These are phyloP conservation scores for Drosophila limbata DNA, from an alignment of 2,888 invertebrate genomes.

Conservation along the genomic window DNA sequence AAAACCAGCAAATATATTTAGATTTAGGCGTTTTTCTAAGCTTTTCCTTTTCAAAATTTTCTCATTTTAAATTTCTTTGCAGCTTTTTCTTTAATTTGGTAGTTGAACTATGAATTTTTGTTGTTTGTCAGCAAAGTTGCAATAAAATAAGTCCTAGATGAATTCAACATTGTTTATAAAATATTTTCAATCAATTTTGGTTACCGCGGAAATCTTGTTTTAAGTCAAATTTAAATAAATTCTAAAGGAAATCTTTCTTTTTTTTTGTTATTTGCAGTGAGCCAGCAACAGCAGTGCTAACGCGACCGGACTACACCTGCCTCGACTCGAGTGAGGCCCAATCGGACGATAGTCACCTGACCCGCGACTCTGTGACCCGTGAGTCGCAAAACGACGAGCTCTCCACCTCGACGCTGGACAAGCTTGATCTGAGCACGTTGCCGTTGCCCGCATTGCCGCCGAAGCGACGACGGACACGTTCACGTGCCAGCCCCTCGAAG, in stretches of 20 bases:
- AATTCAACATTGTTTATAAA: too few relatives aligned
- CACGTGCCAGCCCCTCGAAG: conserved; percentile 79
- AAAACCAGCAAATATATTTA: too few relatives aligned
- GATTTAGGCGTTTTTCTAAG: too few relatives aligned
- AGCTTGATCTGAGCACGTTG: conserved; percentile 84
- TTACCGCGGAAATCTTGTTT: too few relatives aligned
- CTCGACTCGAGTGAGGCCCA: conserved; percentile 84
- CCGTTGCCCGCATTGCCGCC: conserved; percentile 84
- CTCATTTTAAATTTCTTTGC: too few relatives aligned
- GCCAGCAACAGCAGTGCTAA: conserved; percentile 33
- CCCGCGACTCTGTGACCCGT: conserved; percentile 81
- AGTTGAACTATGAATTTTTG: too few relatives aligned
- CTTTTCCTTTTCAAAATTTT: too few relatives aligned
- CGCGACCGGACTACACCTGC: conserved; percentile 79
- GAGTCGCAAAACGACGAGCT: conserved; percentile 84
- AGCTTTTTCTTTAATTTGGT: too few relatives aligned
- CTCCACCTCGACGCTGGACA: conserved; percentile 82
- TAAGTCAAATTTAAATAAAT: too few relatives aligned
- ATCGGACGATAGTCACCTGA: conserved; percentile 84
- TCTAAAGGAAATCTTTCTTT: background rate
- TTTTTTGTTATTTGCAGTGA: conserved; percentile 24
- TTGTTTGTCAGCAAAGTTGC: too few relatives aligned
- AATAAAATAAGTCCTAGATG: too few relatives aligned
- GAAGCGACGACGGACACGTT: conserved; percentile 82
- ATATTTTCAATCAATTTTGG: too few relatives aligned